A percentile compares a stretch with the other conserved stretches of the same genome.
phyloP scores from a whole-genome alignment of 2,888 invertebrate species.

The Apocheima hispidaria region DNA sequence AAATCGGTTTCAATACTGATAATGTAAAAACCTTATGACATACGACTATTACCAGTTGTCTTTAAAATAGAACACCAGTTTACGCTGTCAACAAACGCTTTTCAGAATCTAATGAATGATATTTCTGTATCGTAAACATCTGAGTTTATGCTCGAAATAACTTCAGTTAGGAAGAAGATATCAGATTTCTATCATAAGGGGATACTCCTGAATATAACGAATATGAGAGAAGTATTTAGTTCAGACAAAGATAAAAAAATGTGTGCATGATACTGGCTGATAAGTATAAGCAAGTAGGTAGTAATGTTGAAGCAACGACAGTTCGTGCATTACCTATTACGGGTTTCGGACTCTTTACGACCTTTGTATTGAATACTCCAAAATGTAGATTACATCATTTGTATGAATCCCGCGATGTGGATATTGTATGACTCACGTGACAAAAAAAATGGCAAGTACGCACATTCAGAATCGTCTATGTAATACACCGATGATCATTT shows the following conservation, averaged over 20 bases:
- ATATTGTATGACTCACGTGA: slow-evolving; percentile 56
- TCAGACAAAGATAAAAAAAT: neutral
- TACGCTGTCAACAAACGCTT: slow-evolving; percentile 41
- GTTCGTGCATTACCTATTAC: slow-evolving; percentile 76
- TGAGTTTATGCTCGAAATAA: slow-evolving; percentile 27
- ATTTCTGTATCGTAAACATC: slow-evolving; percentile 40
- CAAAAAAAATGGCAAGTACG: slow-evolving; percentile 51
- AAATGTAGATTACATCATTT: slow-evolving; percentile 72
- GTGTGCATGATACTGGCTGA: slow-evolving; percentile 54
- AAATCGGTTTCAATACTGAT: slow-evolving; percentile 16
- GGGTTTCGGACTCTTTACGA: slow-evolving; percentile 66
- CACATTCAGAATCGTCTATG: slow-evolving; percentile 32
- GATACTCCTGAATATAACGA: neutral
- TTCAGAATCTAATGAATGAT: slow-evolving; percentile 40
- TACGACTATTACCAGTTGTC: slow-evolving; percentile 37
- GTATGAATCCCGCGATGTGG: slow-evolving; percentile 53
- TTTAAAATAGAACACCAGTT: slow-evolving; percentile 42
- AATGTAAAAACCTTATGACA: slow-evolving; percentile 36
- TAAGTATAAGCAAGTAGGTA: slow-evolving; percentile 61
- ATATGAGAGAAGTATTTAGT: neutral
- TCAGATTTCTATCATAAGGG: slow-evolving; percentile 17
- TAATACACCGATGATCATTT: slow-evolving; percentile 25
- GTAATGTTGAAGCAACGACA: slow-evolving; percentile 60
- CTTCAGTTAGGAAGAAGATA: slow-evolving; percentile 19
- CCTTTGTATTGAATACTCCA: slow-evolving; percentile 60